Evolutionary conservation across 2,113 vertebrate genomes (phyloP), one percentile per base, ranked within the genome.

Genomic region (Neodon shergylaensis): DNA sequence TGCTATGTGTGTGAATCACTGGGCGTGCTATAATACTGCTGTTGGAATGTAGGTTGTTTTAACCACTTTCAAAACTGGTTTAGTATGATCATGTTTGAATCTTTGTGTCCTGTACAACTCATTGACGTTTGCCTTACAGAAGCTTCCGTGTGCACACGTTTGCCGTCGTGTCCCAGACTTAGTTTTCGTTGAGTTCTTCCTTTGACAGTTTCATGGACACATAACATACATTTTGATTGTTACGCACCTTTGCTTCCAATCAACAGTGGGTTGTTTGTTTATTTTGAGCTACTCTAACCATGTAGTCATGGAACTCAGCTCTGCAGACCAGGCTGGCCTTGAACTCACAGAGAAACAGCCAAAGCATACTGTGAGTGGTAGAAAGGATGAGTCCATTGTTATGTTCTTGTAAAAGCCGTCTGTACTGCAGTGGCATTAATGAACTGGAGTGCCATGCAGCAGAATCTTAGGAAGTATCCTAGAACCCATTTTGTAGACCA

Each of bases 11-110:
- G 21, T 74, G 21, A 12, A 47, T 72, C 39, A 84, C 1, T 54
- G 19, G 63, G 4, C 19, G 24, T 54, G 31, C 70, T 91, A 9
- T 63, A 63, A 66, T 68, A 4, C 8, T 86, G 14, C 73, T 58
- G 0, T 90, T 88, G 77, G 47, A 47, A 3, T 52, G 6, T 72
- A 65, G 73, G 19, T 33, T 92, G 14, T 77, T 77, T 74, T 86
- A 78, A 61, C 14, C 47, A 92, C 36, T n/a, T 91, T 72, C 58
- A 72, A 61, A 87, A 94, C 74, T 78, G n/a, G 90, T 87, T 89
- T 73, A 31, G 0, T 39, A 77, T 76, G 68, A 52, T 76, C 21
- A 33, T 39, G 36, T 92, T n/a, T 94, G 54, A 65, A 63, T 85
- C 19, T 72, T 17, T 70, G 11, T 49, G 39, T 88, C 36, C 19